These are phyloP conservation scores for Ornithoptera priamus DNA, from an alignment of 2,888 invertebrate species.

Conservation along the genomic window DNA sequence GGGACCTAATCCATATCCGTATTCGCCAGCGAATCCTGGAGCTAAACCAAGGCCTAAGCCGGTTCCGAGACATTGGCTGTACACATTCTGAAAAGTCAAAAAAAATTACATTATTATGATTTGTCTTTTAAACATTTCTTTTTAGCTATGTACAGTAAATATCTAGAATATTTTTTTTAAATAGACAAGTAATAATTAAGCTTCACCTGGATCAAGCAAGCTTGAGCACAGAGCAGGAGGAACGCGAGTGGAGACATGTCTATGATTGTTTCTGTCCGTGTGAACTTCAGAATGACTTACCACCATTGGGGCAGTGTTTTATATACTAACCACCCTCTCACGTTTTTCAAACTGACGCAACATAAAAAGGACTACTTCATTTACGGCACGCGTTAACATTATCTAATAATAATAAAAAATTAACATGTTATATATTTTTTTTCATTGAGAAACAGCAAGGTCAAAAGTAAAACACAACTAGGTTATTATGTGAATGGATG, in stretches of 20 bases:
- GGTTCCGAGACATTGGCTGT: conserved; percentile 5
- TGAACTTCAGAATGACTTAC: conserved; percentile 3
- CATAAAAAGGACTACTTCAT: neutral
- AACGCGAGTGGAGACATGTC: conserved; percentile 44
- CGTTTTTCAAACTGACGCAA: neutral
- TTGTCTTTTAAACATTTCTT: neutral
- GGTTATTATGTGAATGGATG: no score
- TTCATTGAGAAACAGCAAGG: no score
- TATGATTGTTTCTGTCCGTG: conserved; percentile 27
- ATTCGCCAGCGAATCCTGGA: conserved; percentile 13
- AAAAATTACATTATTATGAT: neutral
- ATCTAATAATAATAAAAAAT: no score
- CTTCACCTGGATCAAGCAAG: conserved; percentile 47
- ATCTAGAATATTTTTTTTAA: neutral
- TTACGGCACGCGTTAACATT: no score
- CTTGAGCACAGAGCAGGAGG: conserved; percentile 46
- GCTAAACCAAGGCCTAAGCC: neutral
- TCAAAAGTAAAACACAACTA: no score
- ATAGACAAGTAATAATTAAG: neutral
- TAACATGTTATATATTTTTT: no score
- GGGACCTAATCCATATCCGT: conserved; percentile 8
- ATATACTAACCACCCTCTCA: conserved; percentile 5
- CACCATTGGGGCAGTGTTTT: neutral
- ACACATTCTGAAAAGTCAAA: conserved; percentile 7
- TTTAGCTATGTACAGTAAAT: no score